phyloP scores from a whole-genome alignment of 2,797 vertebrate species.

The Aplochiton taeniatus region DNA sequence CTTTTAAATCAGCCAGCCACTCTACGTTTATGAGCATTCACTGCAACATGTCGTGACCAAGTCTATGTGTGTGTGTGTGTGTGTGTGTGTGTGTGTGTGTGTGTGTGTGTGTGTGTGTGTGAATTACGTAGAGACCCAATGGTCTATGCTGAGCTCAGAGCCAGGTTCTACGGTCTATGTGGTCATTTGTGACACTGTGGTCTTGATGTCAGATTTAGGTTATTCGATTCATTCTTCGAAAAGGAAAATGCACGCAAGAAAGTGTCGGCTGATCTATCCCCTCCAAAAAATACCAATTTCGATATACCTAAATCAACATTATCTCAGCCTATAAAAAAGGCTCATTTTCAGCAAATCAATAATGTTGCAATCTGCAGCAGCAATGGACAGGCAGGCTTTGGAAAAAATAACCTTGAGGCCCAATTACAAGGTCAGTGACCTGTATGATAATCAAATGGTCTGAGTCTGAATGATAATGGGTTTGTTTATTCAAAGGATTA shows the following conservation, averaged over 20 bases:
- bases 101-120: constrained; percentile 1
- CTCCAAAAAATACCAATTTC: constrained; percentile 52
- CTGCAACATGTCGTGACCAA: not conserved
- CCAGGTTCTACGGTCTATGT: constrained; percentile 32
- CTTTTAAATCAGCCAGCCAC: no score
- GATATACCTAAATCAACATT: constrained; percentile 60
- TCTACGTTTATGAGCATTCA: no score
- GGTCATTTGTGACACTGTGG: constrained; percentile 58
- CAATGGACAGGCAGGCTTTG: constrained; percentile 56
- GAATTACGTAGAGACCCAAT: constrained; percentile 17
- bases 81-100: not conserved
- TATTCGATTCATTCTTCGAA: constrained; percentile 48
- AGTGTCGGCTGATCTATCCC: constrained; percentile 50
- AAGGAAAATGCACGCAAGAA: constrained; percentile 44
- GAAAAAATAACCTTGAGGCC: constrained; percentile 46
- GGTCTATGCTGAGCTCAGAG: constrained; percentile 43
- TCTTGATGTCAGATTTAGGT: constrained; percentile 40
- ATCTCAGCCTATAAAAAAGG: constrained; percentile 60
- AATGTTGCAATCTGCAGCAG: constrained; percentile 59
- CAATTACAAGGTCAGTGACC: constrained; percentile 46
- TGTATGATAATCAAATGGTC: constrained; percentile 48
- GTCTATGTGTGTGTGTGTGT: not conserved
- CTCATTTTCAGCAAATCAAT: constrained; percentile 68
- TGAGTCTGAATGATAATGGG: constrained; percentile 38
- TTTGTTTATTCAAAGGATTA: not conserved